Conservation (phyloP, 2,113 vertebrate genomes). For the Chloropsis cyanopogon region DNA sequence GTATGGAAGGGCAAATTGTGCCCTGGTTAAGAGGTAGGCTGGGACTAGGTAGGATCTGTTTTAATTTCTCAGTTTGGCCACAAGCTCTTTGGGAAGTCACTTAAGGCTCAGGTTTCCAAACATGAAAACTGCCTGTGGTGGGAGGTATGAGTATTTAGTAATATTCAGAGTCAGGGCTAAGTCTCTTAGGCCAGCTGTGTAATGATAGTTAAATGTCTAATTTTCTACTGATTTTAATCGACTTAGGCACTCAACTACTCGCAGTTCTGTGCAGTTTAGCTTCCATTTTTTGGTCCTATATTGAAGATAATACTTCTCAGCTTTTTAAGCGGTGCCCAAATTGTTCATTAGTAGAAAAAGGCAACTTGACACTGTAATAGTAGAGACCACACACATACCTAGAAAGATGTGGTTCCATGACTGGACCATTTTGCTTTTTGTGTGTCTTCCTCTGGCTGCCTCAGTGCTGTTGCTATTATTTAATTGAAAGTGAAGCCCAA, state of each 20-base stretch:
- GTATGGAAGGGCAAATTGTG: not conserved
- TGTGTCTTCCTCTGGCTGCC: not conserved
- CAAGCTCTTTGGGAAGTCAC: constrained; percentile 19
- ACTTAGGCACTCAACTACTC: not conserved
- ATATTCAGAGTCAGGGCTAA: not conserved
- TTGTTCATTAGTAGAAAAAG: not conserved
- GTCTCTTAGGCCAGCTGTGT: not conserved
- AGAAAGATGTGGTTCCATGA: not conserved
- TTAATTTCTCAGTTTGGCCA: constrained; percentile 30
- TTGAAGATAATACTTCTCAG: not conserved
- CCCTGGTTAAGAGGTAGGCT: not conserved
- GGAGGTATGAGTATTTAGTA: not conserved
- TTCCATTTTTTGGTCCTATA: not conserved
- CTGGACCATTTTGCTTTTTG: not conserved
- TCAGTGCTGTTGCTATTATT: not conserved
- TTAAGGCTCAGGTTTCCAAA: constrained; percentile 31
- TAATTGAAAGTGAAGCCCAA: not conserved
- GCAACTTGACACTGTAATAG: not conserved
- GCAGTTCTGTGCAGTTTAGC: not conserved
- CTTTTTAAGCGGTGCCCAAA: not conserved
- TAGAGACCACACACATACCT: not conserved
- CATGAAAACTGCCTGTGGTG: not conserved
- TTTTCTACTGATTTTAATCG: not conserved
- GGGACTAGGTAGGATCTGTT: not conserved
- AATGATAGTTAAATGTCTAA: not conserved